Percentiles rank a stretch among this genome's conserved stretches.
Conservation (phyloP, 2,888 invertebrate genomes). For the Nasonovia ribisnigri region DNA sequence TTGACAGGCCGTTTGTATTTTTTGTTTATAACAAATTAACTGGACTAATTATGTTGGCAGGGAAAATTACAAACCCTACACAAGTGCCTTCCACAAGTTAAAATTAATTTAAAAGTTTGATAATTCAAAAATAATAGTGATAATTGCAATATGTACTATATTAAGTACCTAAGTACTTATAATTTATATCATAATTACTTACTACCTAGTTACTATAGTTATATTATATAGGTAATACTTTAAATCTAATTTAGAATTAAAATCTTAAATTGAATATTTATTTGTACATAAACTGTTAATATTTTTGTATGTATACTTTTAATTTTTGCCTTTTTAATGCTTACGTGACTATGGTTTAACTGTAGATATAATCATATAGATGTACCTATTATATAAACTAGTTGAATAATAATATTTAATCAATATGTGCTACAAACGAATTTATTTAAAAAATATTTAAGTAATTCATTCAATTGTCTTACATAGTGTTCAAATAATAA, state of each 20-base stretch:
- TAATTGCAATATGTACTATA: background rate
- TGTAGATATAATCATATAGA: background rate
- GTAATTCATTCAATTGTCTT: background rate
- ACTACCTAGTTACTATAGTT: background rate
- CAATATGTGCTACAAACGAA: background rate
- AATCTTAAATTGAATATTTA: background rate
- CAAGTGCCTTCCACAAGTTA: constrained; percentile 68
- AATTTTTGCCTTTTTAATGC: background rate
- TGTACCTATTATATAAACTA: background rate
- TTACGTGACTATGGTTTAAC: background rate
- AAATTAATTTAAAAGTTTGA: no score
- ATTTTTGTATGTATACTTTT: background rate
- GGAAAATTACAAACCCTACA: constrained; percentile 69
- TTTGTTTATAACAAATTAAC: constrained; percentile 69
- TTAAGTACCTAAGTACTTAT: background rate
- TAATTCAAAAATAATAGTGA: background rate
- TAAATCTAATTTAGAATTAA: background rate
- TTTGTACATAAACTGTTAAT: background rate
- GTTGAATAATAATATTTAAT: background rate
- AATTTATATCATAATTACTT: background rate
- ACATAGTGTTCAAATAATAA: background rate
- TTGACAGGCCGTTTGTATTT: constrained; percentile 69
- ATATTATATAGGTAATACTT: background rate
- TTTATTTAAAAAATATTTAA: no score
- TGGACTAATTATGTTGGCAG: constrained; percentile 69